phyloP scores from a whole-genome alignment of 2,797 vertebrate species.

The Coluber constrictor region DNA sequence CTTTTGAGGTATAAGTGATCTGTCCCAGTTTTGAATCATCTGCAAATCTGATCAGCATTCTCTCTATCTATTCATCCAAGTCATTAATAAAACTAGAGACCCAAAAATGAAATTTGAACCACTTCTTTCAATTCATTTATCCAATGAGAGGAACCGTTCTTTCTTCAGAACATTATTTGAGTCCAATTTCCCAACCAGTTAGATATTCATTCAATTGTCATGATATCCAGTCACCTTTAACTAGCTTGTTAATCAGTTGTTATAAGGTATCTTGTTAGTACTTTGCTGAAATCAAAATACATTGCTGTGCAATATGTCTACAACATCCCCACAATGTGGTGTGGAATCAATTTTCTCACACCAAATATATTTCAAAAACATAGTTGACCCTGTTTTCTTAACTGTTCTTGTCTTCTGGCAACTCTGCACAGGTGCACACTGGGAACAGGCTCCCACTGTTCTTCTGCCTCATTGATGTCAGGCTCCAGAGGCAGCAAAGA shows the following conservation, averaged over 20 bases:
- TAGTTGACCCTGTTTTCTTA: neutral
- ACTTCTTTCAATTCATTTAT: neutral
- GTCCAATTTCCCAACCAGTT: neutral
- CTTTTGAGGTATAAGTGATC: neutral
- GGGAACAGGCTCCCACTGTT: too few relatives aligned
- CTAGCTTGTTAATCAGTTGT: neutral
- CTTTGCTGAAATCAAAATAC: neutral
- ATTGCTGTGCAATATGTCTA: neutral
- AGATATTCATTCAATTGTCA: neutral
- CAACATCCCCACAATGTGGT: neutral
- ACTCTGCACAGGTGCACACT: too few relatives aligned
- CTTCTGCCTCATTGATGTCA: too few relatives aligned
- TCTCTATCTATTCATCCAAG: neutral
- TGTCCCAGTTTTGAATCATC: neutral
- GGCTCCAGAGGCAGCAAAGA: too few relatives aligned
- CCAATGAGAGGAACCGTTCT: neutral
- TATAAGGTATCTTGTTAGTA: neutral
- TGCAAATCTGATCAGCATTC: neutral
- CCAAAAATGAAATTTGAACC: neutral
- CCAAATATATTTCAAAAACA: neutral
- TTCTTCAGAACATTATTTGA: neutral
- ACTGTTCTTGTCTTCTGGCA: too few relatives aligned
- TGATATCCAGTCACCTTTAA: neutral
- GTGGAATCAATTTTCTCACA: neutral
- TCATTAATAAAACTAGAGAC: neutral